Evolutionary conservation across 2,797 vertebrate genomes (phyloP).

Genomic region (Chiroxiphia lanceolata): DNA sequence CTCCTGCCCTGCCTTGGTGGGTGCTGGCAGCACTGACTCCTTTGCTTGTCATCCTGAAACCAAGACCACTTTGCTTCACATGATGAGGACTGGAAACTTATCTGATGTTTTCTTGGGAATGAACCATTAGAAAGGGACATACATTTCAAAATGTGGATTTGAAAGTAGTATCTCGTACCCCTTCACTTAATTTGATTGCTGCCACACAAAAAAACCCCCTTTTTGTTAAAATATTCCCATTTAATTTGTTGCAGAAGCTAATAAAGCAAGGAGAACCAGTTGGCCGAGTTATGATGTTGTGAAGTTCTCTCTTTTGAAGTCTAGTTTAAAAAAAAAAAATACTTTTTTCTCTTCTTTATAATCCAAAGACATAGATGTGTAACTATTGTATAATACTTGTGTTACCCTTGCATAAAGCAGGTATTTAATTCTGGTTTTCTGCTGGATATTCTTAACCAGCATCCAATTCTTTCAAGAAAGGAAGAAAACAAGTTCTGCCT

Average conservation of each 20-base stretch:
- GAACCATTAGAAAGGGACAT: neutral
- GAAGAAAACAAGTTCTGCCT: neutral
- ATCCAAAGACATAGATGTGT: neutral
- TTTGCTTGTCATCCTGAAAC: neutral
- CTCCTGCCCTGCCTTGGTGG: neutral
- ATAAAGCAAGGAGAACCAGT: neutral
- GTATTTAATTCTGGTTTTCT: neutral
- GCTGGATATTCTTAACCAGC: neutral
- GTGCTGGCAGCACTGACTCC: neutral
- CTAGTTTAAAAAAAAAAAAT: neutral
- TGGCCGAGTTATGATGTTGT: neutral
- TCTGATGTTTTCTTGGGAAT: neutral
- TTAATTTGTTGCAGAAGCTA: neutral
- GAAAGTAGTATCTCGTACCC: neutral
- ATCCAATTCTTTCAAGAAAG: neutral
- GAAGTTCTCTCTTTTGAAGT: neutral
- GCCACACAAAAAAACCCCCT: neutral
- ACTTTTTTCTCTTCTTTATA: neutral
- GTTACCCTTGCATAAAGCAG: neutral
- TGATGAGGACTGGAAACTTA: neutral
- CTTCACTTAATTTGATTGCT: neutral
- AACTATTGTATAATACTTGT: neutral
- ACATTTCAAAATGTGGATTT: neutral
- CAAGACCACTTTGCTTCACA: neutral
- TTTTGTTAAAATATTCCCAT: neutral